A percentile compares a stretch with the other conserved stretches of the same genome.
Conservation (phyloP, 1,140 invertebrate genomes). For the Neodiprion fabricii region DNA sequence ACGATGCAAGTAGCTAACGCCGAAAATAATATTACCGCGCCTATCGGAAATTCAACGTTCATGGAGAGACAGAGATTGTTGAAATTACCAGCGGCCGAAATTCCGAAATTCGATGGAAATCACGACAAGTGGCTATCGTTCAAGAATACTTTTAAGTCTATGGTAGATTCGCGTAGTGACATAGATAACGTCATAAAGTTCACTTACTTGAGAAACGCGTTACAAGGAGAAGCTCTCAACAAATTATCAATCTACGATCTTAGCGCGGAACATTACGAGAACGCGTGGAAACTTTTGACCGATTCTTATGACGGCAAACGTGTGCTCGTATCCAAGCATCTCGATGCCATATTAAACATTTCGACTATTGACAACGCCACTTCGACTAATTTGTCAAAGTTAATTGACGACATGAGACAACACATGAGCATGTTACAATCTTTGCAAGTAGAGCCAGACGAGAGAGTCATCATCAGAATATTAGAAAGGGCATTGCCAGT, state of each 20-base stretch:
- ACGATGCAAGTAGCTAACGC: no score
- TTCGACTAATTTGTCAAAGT: no score
- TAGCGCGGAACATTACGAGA: not conserved
- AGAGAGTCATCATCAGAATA: no score
- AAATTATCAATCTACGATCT: not conserved
- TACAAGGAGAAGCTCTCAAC: not conserved
- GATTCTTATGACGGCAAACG: not conserved
- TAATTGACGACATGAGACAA: no score
- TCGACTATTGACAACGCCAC: not conserved
- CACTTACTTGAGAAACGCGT: not conserved
- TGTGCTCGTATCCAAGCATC: not conserved
- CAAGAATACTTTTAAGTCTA: not conserved
- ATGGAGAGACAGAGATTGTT: conserved; percentile 9
- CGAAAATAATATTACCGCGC: not conserved
- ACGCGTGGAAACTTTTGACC: not conserved
- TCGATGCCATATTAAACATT: not conserved
- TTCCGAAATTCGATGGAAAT: not conserved
- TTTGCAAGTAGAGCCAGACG: no score
- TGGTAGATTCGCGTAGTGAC: not conserved
- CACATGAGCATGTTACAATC: no score
- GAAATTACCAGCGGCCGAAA: not conserved
- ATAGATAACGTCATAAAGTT: not conserved
- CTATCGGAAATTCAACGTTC: conserved; percentile 14
- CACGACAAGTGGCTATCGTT: not conserved
- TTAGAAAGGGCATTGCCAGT: no score